phyloP scores from a whole-genome alignment of 2,888 invertebrate species.

The Drosophila koepferae region DNA sequence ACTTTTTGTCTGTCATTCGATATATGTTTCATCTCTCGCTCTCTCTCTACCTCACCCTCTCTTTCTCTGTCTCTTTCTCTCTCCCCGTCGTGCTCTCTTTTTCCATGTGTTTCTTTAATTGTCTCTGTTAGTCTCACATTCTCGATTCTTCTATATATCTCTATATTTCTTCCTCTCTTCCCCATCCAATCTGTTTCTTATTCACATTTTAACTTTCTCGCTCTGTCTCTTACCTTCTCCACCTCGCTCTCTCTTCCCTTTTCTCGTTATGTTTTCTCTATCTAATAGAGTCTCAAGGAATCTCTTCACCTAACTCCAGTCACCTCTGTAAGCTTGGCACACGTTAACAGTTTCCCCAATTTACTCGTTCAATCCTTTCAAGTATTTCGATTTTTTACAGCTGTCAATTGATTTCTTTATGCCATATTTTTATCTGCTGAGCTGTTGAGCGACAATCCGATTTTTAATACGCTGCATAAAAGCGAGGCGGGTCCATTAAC shows the following conservation, averaged over 20 bases:
- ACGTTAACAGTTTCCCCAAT: not conserved
- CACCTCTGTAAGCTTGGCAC: too few species aligned
- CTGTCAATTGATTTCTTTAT: slow-evolving; percentile 56
- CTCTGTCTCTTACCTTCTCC: not conserved
- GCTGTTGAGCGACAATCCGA: slow-evolving; percentile 6
- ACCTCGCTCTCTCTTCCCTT: not conserved
- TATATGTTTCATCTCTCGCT: not conserved
- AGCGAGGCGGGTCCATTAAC: slow-evolving; percentile 33
- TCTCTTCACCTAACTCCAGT: not conserved
- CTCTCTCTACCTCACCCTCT: not conserved
- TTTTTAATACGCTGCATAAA: slow-evolving; percentile 47
- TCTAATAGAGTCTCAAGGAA: not conserved
- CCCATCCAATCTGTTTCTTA: too few species aligned
- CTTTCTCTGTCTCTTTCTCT: accelerated
- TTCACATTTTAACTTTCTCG: not conserved
- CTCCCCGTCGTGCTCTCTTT: not conserved
- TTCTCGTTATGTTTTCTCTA: not conserved
- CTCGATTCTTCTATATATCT: not conserved
- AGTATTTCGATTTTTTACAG: slow-evolving; percentile 28
- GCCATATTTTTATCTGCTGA: slow-evolving; percentile 41
- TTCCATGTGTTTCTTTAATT: not conserved
- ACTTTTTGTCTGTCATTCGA: too few species aligned
- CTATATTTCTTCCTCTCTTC: too few species aligned
- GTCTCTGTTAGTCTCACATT: not conserved
- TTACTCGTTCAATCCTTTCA: not conserved